Evolutionary conservation across 2,888 invertebrate species (phyloP), one percentile per base, ranked within the genome.

Genomic region (Dryobota labecula): DNA sequence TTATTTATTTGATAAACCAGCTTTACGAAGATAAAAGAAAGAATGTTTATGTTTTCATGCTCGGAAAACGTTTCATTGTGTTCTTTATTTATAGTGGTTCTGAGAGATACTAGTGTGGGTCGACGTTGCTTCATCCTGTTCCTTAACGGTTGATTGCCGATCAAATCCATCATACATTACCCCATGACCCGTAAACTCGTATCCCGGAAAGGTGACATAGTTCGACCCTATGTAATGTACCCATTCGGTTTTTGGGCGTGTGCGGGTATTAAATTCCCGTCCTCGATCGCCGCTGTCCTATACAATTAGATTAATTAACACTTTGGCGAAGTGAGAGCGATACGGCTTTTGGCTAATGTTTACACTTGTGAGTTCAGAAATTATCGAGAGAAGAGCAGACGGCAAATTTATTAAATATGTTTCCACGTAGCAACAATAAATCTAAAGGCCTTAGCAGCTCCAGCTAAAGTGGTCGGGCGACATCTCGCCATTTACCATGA

Each of bases 351-450:
- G 27, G 51, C 43, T 67, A 57, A 80, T 63, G 38, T 77, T 78
- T 73, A 72, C 62, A 57, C 56, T 56, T 33, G 49, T 45, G 61
- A 74, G 72, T 72, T 73, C 38, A 47, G 61, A 66, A 68, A 66
- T 84, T 66, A 74, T 69, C 61, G 58, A 62, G 62, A 73, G 73
- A 27, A 62, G 61, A 66, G 65, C 36, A 74, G 57, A 60, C 63
- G 61, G 66, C 36, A 71, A 84, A 90, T 90, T 90, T 91, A 91
- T 90, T 85, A 88, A 90, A 87, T 88, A 87, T 88, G 84, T 89
- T 85, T 88, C 81, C 92, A 91, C 92, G 92, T 90, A 87, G 84
- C 80, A 78, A 83, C 88, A 73, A 92, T 92, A 92, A 92, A 92
- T 92, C 91, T 88, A 78, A 75, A 67, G 82, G 88, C 82, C 84